These are phyloP conservation scores for Apamea monoglypha DNA, from an alignment of 2,888 invertebrate species.

Conservation along the genomic window DNA sequence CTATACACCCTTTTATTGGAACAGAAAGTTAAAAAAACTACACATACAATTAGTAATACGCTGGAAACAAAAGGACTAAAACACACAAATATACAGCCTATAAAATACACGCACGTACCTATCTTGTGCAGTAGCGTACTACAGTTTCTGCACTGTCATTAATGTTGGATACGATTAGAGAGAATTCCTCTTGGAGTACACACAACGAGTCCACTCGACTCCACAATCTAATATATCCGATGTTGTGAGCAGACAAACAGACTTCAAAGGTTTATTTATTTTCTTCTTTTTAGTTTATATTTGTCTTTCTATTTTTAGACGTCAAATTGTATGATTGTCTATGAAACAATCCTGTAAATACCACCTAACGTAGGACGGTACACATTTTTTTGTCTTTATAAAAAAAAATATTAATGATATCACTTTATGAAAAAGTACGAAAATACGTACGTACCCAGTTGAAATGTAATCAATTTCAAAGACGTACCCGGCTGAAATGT, in stretches of 20 bases:
- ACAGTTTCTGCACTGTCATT: slow-evolving; percentile 47
- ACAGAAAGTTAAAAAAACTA: not conserved
- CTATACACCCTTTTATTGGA: no score
- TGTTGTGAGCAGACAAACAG: not conserved
- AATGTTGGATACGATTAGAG: slow-evolving; percentile 42
- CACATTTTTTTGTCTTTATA: no score
- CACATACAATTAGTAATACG: not conserved
- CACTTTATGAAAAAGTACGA: not conserved
- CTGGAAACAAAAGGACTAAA: not conserved
- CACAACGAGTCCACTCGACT: slow-evolving; percentile 10
- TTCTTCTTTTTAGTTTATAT: slow-evolving; percentile 11
- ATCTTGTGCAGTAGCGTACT: not conserved
- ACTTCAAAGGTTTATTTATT: slow-evolving; percentile 23
- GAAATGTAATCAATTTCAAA: no score
- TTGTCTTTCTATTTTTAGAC: slow-evolving; percentile 1
- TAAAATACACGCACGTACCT: not conserved
- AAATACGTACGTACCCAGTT: not conserved
- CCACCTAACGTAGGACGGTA: no score
- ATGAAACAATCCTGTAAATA: not conserved
- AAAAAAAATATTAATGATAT: not conserved
- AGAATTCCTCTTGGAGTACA: slow-evolving; percentile 10
- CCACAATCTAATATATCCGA: slow-evolving; percentile 15
- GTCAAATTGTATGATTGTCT: not conserved
- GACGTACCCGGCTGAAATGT: no score
- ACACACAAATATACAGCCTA: not conserved